Base-by-base conservation (phyloP, 2,888 invertebrate genomes). In the Nematopogon swammerdamellus region DNA sequence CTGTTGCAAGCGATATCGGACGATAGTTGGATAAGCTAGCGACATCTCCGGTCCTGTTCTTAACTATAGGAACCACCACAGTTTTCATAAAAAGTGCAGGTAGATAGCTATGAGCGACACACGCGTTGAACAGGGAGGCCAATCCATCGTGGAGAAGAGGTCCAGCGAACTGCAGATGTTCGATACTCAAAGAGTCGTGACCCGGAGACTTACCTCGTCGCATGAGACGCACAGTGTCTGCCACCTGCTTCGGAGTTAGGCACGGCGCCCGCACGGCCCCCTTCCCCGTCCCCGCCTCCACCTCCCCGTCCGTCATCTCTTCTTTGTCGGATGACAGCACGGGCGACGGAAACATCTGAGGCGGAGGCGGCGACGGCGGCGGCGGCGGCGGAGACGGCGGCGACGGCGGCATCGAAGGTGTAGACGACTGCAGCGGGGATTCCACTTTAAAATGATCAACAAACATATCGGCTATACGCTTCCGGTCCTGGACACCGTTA, bases 21-120 rank as follows among this genome's bases (percentile, higher is more conserved):
- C 45, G 20, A 36, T 45, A 49, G 45, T 49, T 49, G 3, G 6
- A 18, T 19, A 19, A n/a, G 45, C 45, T 6, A n/a, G 45, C 20
- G 30, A 30, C 19, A 30, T 49, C 30, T 19, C 49, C 49, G 14
- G 45, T 49, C 18, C 44, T 49, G 19, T 49, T 45, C n/a, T 49
- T 49, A 3, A 49, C 45, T 44, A 49, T n/a, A n/a, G n/a, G n/a
- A n/a, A n/a, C n/a, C n/a, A n/a, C n/a, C 44, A 36, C 10, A 20
- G 45, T 4, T n/a, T n/a, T n/a, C n/a, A 45, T 25, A 17, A 49
- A 44, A 5, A 29, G 11, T 16, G 43, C 16, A 14, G 49, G 46
- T 25, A 49, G 36, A 18, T 49, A 49, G 14, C 17, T 11, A 17
- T 49, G 49, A n/a, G 18, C 18, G 11, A 49, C 16, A 46, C 49